Base-by-base conservation (phyloP, 2,797 vertebrate genomes). In the Channallabes apus region DNA sequence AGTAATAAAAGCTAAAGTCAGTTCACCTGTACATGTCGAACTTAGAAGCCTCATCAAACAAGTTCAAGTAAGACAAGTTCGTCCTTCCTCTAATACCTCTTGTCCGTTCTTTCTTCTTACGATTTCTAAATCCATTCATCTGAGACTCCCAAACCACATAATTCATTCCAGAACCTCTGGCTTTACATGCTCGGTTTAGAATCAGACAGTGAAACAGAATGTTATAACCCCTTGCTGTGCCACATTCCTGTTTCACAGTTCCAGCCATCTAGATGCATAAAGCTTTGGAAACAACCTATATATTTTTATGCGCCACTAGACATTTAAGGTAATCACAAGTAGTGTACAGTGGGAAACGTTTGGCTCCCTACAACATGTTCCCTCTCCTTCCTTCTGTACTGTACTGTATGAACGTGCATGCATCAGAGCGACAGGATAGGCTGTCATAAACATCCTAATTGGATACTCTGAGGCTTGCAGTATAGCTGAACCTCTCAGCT, bases 401-500 rank as follows among this genome's bases (percentile, higher is more conserved):
- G 56, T 22, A 38, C 76, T 61, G 32, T 35, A 35, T 35, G 69
- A 15, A 72, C n/a, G 38, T n/a, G 22, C 20, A 12, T n/a, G 69
- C 24, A n/a, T 38, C 8, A 9, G 20, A n/a, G 58, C 22, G 29
- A 77, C 29, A 59, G 54, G 9, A 4, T 22, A 77, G 9, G 58
- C 32, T 79, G 76, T 79, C 58, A 41, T 79, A 79, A 62, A 62
- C 58, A 79, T 62, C 76, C 32, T 79, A 79, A 79, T 79, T 82
- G 81, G 77, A 81, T 86, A 29, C 73, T 81, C 83, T 68, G 82
- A 90, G 27, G 64, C 76, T 17, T 54, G 4, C 59, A 38, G 67
- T 84, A 84, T 24, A n/a, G 82, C 62, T 71, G 64, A 86, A 83
- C 76, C 89, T 86, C 89, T 90, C 87, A 87, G 89, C 83, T 88